phyloP scores from a whole-genome alignment of 2,113 vertebrate species.

The Merops nubicus region DNA sequence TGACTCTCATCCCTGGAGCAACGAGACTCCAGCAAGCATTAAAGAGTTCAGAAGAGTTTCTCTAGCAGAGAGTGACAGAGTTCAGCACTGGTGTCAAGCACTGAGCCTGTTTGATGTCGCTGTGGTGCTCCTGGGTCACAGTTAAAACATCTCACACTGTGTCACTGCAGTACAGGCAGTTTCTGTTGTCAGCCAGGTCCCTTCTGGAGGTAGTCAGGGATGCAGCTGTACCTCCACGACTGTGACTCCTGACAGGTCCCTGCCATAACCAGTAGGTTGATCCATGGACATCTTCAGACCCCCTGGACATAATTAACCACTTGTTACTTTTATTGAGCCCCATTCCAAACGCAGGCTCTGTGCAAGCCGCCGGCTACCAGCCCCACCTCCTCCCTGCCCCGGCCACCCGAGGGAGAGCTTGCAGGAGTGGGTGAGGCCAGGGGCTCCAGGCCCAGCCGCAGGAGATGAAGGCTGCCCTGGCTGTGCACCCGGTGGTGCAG shows the following conservation, averaged over 20 bases:
- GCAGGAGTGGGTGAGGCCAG: not conserved
- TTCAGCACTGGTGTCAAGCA: not conserved
- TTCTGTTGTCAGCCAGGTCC: not conserved
- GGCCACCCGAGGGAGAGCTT: not conserved
- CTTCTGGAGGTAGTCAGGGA: not conserved
- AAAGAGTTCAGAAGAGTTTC: constrained; percentile 2
- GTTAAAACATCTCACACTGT: not conserved
- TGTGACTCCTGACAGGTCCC: not conserved
- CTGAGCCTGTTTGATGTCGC: not conserved
- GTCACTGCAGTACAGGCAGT: not conserved
- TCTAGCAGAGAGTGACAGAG: not conserved
- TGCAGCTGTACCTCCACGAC: not conserved
- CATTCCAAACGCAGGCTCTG: rapidly evolving
- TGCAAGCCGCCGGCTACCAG: rapidly evolving
- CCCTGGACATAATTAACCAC: rapidly evolving
- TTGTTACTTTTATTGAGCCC: rapidly evolving
- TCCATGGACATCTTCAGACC: not conserved
- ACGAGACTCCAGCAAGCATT: rapidly evolving
- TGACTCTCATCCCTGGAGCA: not conserved
- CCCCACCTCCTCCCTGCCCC: not conserved
- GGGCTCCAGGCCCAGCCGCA: not conserved
- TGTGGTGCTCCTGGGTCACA: not conserved
- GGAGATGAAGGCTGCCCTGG: not conserved
- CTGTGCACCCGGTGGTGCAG: not conserved
- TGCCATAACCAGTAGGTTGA: not conserved